phyloP scores from a whole-genome alignment of 2,888 invertebrate genomes.

The Biston stratarius region DNA sequence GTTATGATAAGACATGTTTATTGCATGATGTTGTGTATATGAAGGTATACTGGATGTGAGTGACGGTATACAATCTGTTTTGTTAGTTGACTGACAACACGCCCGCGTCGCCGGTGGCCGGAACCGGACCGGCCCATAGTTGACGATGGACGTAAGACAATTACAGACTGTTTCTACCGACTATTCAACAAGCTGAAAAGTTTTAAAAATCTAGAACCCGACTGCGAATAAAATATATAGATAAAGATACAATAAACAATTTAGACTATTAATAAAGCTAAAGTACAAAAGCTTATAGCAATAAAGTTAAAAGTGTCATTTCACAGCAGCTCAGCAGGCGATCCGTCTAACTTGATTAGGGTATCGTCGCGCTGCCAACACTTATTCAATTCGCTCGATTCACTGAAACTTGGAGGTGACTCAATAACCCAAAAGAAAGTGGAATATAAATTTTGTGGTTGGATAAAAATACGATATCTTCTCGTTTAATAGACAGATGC shows the following conservation, averaged over 20 bases:
- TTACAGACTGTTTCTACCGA: not conserved
- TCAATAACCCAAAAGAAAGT: not conserved
- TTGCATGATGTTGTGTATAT: not conserved
- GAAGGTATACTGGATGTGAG: not conserved
- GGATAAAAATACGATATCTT: not conserved
- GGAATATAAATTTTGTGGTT: not conserved
- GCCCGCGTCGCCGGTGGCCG: not conserved
- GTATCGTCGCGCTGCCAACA: not conserved
- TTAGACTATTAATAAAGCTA: not conserved
- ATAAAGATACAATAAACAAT: too few species aligned
- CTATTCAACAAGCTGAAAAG: too few species aligned
- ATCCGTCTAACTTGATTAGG: slow-evolving; percentile 15
- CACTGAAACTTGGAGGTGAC: not conserved
- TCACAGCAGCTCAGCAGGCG: slow-evolving; percentile 7
- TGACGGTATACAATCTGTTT: not conserved
- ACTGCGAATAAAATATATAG: too few species aligned
- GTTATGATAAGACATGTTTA: too few species aligned
- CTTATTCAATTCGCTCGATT: slow-evolving; percentile 19
- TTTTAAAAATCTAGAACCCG: not conserved
- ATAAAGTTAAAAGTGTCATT: not conserved
- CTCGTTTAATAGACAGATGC: not conserved
- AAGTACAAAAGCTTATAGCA: not conserved
- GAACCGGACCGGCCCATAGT: slow-evolving; percentile 1
- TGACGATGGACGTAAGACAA: not conserved
- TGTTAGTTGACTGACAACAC: slow-evolving; percentile 14